These are phyloP conservation scores for Pangasius larnaudii DNA, from an alignment of 2,797 vertebrate species.

Conservation along the genomic window DNA sequence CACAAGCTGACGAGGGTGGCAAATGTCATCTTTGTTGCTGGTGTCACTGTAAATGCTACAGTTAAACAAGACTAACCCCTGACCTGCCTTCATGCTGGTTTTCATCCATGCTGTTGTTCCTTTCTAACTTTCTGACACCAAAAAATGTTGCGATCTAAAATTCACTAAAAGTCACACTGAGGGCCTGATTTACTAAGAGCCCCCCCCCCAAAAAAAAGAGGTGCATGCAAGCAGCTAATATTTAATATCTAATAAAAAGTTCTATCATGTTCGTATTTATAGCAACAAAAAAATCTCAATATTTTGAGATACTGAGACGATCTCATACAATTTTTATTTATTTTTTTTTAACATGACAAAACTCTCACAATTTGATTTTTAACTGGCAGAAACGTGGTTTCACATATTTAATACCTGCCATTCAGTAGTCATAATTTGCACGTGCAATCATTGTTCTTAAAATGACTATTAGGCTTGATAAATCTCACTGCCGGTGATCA, in stretches of 20 bases:
- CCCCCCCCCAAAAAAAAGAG: neutral
- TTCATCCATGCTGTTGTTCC: neutral
- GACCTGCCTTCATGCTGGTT: neutral
- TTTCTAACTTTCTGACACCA: neutral
- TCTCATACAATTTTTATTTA: too few species aligned
- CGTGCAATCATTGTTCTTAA: neutral
- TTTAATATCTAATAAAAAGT: neutral
- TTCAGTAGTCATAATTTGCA: neutral
- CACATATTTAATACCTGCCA: neutral
- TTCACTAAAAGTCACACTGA: neutral
- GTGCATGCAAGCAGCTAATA: neutral
- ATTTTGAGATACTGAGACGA: too few species aligned
- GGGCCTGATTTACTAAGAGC: neutral
- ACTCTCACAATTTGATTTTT: neutral
- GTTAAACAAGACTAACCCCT: neutral
- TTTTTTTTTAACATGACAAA: too few species aligned
- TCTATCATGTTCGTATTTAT: neutral
- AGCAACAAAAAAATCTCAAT: neutral
- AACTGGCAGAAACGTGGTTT: neutral
- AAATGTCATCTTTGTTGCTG: neutral
- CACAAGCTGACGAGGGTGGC: neutral
- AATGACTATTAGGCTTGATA: neutral
- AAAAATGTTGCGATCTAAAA: neutral
- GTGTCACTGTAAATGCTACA: neutral
- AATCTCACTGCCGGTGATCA: neutral